A percentile compares a stretch with the other conserved stretches of the same genome.
Conservation (phyloP, 2,888 invertebrate species). For the Epistrophe eligans region DNA sequence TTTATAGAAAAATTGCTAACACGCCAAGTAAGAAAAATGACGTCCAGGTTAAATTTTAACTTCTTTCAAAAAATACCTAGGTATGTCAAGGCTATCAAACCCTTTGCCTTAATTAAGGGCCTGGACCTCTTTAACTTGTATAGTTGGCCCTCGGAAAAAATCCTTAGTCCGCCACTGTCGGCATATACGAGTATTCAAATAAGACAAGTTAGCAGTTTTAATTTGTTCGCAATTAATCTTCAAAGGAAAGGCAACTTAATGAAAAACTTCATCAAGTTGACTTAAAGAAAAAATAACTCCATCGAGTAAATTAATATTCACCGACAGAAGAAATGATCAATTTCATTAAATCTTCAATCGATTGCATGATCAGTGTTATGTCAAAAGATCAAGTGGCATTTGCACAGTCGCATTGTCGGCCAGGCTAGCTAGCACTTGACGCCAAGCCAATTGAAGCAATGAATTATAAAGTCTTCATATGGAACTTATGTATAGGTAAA, state of each 20-base stretch:
- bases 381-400: constrained; percentile 21
- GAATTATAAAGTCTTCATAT: neutral
- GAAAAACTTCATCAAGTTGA: neutral
- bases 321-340: constrained; percentile 8
- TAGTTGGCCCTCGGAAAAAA: no score
- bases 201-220: no score
- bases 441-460: constrained; percentile 25
- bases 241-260: no score
- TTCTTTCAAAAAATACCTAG: no score
- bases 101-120: no score
- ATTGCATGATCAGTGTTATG: constrained; percentile 18
- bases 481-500: neutral
- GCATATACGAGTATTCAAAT: neutral
- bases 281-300: neutral
- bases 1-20: no score
- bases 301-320: constrained; percentile 11
- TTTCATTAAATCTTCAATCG: constrained; percentile 25
- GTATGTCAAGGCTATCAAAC: no score
- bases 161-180: neutral
- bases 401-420: no score
- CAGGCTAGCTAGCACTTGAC: neutral
- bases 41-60: no score
- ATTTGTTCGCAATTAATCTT: no score
- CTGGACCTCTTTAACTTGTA: no score
- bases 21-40: no score